Evolutionary conservation across 2,797 vertebrate genomes (phyloP), one percentile per base, ranked within the genome.

Genomic region (Ctenochaetus hawaiiensis): DNA sequence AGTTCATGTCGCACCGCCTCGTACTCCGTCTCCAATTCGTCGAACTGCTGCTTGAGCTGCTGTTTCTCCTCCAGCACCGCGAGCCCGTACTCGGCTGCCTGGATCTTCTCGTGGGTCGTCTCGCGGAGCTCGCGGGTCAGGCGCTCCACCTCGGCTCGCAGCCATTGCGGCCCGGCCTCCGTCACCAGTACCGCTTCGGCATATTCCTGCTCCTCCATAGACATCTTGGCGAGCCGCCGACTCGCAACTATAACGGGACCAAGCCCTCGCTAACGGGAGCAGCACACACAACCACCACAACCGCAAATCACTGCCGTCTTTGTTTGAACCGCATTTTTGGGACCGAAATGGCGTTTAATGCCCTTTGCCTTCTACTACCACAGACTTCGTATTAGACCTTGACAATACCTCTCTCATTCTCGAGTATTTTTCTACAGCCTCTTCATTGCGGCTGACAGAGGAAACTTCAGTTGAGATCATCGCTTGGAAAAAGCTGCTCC

Each of bases 61-160:
- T 99, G 98, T 80, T 99, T 99, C 95, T 99, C 98, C 93, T 99
- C 98, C 84, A 99, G 95, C 82, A 99, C 98, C 78, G 94, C 98
- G 87, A 99, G 94, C 67, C 98, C 98, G 37, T 99, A 99, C 85
- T 99, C 97, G 1, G 98, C 98, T 80, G 98, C 98, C 93, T 99
- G 98, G 92, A 99, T 98, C 96, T 99, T 99, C 93, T 99, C 96
- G 6, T 95, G 96, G 77, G 95, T 98, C 77, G 98, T 99, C 70
- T 98, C 98, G 12, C 96, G 94, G 85, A 99, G 96, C 89, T 99
- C 98, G 70, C 96, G 95, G 58, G 93, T 94, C 12, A 99, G 94
- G 73, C 98, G 94, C 89, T 96, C 96, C 43, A 97, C 88, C 93
- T 99, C 97, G 12, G 88, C 90, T 48, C 93, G 96, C 74, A 99